Base-by-base conservation (phyloP, 2,113 vertebrate genomes). In the Trachemys scripta region DNA sequence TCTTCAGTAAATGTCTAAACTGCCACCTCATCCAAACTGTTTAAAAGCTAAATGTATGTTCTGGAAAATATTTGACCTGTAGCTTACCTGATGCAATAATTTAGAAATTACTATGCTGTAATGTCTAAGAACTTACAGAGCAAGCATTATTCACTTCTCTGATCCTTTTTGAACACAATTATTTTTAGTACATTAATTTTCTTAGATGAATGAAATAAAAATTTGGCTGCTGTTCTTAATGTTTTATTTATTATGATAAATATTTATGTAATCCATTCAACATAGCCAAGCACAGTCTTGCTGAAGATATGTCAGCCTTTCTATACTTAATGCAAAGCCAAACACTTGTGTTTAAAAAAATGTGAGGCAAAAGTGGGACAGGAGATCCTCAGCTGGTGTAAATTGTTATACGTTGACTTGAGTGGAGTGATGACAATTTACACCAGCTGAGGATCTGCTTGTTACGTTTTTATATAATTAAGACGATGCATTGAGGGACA, bases 131-230 rank as follows among this genome's bases (percentile, higher is more conserved):
- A 90, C 38, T 54, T 90, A 54, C 54, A 80, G 53, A 42, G 49
- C 25, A 85, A 80, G 57, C 45, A 54, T 80, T 90, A 80, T 65
- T 49, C 57, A 80, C 17, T 57, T 90, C n/a, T 85, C 82, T 90
- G 82, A 90, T 90, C 82, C 82, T 69, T 53, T 76, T 54, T 69
- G 53, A 38, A 17, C 53, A 50, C 29, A 76, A 27, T 79, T 85
- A 85, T 85, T 80, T 90, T 90, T 90, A 90, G 89, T 56, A 80
- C 80, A 50, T 90, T 90, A 80, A 90, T 90, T 85, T 90, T 45
- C 24, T 80, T 90, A 80, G 56, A 80, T 85, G 75, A 90, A 85
- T 69, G 82, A 54, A 80, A 54, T 85, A 90, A 78, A 90, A 79
- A 85, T 42, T 50, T 80, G 75, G 42, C 75, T 14, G 83, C 49